Percentiles rank a stretch among this genome's conserved stretches.
These are phyloP conservation scores for Micrasema longulum DNA, from an alignment of 1,140 invertebrate species.

Conservation along the genomic window DNA sequence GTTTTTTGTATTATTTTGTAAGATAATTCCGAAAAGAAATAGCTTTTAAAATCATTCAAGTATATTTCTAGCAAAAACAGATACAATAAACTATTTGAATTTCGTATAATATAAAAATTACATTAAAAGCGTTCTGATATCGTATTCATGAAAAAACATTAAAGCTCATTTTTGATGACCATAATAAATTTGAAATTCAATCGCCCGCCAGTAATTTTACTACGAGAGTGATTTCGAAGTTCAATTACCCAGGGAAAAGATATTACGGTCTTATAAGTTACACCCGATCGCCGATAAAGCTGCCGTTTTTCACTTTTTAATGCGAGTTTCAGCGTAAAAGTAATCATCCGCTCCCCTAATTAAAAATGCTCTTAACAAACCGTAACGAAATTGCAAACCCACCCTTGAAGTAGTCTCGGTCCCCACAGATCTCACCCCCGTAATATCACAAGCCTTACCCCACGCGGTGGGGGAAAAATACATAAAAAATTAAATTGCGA, in stretches of 20 bases:
- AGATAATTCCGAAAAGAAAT: no score
- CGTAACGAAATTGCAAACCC: constrained; percentile 67
- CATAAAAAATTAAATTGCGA: constrained; percentile 71
- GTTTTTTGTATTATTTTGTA: no score
- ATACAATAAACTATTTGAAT: no score
- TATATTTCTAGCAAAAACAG: no score
- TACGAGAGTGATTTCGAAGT: constrained; percentile 15
- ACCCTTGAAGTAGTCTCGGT: constrained; percentile 25
- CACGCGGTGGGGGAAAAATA: constrained; percentile 58
- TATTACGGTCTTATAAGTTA: constrained; percentile 32
- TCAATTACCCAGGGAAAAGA: constrained; percentile 28
- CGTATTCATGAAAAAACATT: no score
- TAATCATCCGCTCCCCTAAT: constrained; percentile 60
- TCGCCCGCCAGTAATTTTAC: constrained; percentile 9
- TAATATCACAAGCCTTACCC: constrained; percentile 54
- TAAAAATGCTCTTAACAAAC: constrained; percentile 70
- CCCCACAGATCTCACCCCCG: constrained; percentile 39
- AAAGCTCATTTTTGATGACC: no score
- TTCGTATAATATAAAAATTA: no score
- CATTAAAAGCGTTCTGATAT: no score
- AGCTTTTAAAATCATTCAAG: no score
- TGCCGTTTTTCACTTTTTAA: constrained; percentile 36
- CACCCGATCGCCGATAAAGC: constrained; percentile 32
- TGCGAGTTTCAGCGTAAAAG: constrained; percentile 45
- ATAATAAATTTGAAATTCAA: constrained; percentile 19